These are phyloP conservation scores for Tachysurus vachellii DNA, from an alignment of 2,113 vertebrate genomes.

Conservation along the genomic window DNA sequence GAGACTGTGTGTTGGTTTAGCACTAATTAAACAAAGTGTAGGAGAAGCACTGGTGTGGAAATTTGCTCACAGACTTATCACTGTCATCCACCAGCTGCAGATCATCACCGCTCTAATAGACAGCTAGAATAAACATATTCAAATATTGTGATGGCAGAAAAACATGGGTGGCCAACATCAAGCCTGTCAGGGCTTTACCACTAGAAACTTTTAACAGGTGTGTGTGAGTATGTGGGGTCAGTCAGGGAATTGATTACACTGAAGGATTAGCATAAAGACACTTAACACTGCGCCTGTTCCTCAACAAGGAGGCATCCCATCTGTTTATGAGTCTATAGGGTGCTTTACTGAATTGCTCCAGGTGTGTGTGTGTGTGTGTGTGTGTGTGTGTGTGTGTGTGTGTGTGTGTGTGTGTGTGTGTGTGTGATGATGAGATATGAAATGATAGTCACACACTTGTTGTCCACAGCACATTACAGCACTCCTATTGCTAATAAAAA, in stretches of 20 bases:
- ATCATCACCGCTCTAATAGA: not conserved
- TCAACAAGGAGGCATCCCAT: not conserved
- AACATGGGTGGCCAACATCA: not conserved
- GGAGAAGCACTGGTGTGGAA: constrained; percentile 1
- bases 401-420: too few relatives aligned
- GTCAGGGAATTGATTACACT: not conserved
- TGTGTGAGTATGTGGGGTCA: constrained; percentile 18
- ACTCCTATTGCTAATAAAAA: not conserved
- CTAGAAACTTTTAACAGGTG: constrained; percentile 3
- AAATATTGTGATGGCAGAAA: constrained; percentile 2
- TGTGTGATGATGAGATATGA: too few relatives aligned
- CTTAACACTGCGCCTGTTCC: not conserved
- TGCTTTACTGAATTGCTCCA: not conserved
- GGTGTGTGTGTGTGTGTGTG: not conserved
- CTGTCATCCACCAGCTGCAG: constrained; percentile 20
- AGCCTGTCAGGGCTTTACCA: not conserved
- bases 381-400: too few relatives aligned
- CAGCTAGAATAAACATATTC: not conserved
- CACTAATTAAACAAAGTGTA: not conserved
- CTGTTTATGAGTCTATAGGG: not conserved
- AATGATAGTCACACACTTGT: not conserved
- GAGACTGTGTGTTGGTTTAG: not conserved
- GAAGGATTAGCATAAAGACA: not conserved
- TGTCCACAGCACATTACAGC: not conserved
- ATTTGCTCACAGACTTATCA: constrained; percentile 24